Evolutionary conservation across 2,888 invertebrate genomes (phyloP).

Genomic region (Ceraclea dissimilis): DNA sequence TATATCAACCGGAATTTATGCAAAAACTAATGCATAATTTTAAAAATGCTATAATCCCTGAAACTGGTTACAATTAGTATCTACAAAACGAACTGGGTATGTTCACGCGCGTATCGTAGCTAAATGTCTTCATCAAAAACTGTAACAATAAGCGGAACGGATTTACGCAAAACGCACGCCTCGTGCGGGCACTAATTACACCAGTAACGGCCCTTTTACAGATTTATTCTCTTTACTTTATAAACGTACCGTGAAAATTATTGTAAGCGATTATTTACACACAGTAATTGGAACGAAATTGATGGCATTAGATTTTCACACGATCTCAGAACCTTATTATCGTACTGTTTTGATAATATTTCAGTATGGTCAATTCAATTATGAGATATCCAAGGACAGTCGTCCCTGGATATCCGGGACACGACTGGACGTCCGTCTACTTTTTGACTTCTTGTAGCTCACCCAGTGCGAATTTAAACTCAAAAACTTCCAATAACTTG

Average conservation of each 20-base stretch:
- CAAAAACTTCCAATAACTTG: too few species aligned
- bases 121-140: neutral
- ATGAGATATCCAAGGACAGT: too few species aligned
- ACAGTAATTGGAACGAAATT: neutral
- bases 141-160: slow-evolving; percentile 6
- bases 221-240: slow-evolving; percentile 1
- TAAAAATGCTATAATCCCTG: neutral
- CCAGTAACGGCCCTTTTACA: neutral
- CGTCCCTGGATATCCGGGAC: too few species aligned
- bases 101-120: neutral
- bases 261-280: neutral
- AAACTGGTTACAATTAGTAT: neutral
- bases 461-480: too few species aligned
- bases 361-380: too few species aligned
- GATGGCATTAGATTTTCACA: neutral
- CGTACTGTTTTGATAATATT: too few species aligned
- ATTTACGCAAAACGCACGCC: slow-evolving; percentile 6
- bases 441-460: too few species aligned
- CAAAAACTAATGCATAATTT: too few species aligned
- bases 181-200: slow-evolving; percentile 3
- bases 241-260: neutral
- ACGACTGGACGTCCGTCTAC: too few species aligned
- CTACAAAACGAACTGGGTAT: neutral
- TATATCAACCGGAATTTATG: too few species aligned
- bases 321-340: neutral